Evolutionary conservation across 2,797 vertebrate genomes (phyloP), one percentile per base, ranked within the genome.

Genomic region (Glyptemys insculpta): DNA sequence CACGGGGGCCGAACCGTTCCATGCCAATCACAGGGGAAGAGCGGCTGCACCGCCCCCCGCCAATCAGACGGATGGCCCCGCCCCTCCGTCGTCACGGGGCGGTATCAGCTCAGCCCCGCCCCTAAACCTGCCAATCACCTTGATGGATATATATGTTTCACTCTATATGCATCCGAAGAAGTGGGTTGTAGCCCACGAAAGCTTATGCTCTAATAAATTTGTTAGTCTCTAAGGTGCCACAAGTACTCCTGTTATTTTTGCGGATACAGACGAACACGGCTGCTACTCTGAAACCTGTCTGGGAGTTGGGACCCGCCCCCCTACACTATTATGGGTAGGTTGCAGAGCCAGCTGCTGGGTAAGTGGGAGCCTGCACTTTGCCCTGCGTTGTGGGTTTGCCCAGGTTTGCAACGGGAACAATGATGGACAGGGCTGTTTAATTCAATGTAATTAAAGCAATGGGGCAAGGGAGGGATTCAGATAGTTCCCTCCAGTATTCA

Each of bases 111-210:
- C 0, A 3, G 0, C 4, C 68, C 11, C 65, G 41, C 96, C 92
- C 11, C 0, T 1, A 0, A 0, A 0, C 0, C 11, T 92, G 93
- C 52, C 94, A 93, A 81, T 97, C 95, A 94, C 0, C 0, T 0
- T 78, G 94, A 97, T 3, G 0, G 29, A 5, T 34, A 1, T 4
- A n/a, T n/a, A n/a, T n/a, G n/a, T n/a, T n/a, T n/a, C n/a, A n/a
- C n/a, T n/a, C n/a, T n/a, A n/a, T n/a, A n/a, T n/a, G n/a, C n/a
- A n/a, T n/a, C n/a, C n/a, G n/a, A n/a, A n/a, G n/a, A n/a, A n/a
- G n/a, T n/a, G n/a, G n/a, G n/a, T n/a, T n/a, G n/a, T n/a, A n/a
- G n/a, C n/a, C n/a, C n/a, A n/a, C n/a, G n/a, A n/a, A n/a, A n/a
- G n/a, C n/a, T n/a, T n/a, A n/a, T n/a, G n/a, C n/a, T n/a, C n/a